Conservation (phyloP, 2,888 invertebrate species). For the Leucozona laternaria region DNA sequence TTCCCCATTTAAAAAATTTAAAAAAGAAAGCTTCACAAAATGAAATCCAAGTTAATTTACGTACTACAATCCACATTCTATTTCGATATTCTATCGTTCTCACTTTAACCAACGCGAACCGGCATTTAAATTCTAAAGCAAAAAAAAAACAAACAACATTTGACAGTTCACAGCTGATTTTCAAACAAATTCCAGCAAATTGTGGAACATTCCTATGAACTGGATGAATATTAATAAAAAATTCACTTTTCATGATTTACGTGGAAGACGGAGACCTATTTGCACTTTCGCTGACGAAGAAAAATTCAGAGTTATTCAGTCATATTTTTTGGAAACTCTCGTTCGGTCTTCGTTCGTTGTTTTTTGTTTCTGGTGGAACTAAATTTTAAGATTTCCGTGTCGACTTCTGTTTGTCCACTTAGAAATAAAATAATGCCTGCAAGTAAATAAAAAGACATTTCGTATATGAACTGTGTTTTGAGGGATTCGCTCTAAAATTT, state of each 20-base stretch:
- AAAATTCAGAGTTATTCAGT: constrained; percentile 23
- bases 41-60: constrained; percentile 12
- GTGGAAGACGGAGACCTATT: constrained; percentile 13
- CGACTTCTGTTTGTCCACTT: background rate
- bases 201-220: constrained; percentile 13
- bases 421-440: constrained; percentile 20
- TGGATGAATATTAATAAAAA: background rate
- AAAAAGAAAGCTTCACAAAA: background rate
- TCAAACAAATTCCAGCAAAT: constrained; percentile 36
- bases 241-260: constrained; percentile 30
- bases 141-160: constrained; percentile 24
- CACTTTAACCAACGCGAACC: constrained; percentile 39
- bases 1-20: background rate
- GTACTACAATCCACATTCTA: constrained; percentile 1
- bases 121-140: constrained; percentile 4
- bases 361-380: background rate
- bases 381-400: constrained; percentile 1
- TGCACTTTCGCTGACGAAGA: constrained; percentile 4
- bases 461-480: background rate
- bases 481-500: background rate
- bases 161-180: constrained; percentile 68
- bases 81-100: background rate
- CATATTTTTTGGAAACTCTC: constrained; percentile 45
- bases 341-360: constrained; percentile 9
- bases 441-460: constrained; percentile 15